Conservation (phyloP, 2,113 vertebrate species). For the Coptodon bakossiorum region DNA sequence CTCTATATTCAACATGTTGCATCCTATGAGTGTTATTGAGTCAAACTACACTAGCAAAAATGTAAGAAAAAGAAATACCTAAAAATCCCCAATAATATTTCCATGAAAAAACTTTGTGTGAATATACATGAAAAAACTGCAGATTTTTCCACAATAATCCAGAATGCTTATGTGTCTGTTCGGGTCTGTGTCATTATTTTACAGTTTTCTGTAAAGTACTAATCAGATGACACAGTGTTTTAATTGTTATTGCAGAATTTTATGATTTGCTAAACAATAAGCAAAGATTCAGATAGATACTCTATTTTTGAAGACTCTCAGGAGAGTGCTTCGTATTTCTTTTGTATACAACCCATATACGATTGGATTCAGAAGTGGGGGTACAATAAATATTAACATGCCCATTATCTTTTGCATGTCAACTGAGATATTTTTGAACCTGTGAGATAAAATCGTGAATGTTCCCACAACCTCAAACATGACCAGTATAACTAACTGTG, state of each 20-base stretch:
- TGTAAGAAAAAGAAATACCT: too few species aligned
- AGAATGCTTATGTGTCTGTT: too few species aligned
- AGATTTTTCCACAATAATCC: too few species aligned
- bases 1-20: too few species aligned
- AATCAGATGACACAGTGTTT: neutral
- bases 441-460: constrained; percentile 68
- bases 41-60: too few species aligned
- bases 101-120: too few species aligned
- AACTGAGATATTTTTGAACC: constrained; percentile 52
- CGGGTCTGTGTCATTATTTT: too few species aligned
- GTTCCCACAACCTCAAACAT: constrained; percentile 63
- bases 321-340: constrained; percentile 53
- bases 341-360: constrained; percentile 68
- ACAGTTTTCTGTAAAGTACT: too few species aligned
- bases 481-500: constrained; percentile 61
- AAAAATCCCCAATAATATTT: too few species aligned
- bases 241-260: neutral
- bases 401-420: constrained; percentile 70
- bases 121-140: too few species aligned
- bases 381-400: constrained; percentile 66
- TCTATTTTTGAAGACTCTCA: constrained; percentile 32
- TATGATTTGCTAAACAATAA: neutral
- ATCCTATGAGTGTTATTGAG: too few species aligned
- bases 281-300: neutral
- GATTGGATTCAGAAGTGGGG: constrained; percentile 69